Percentiles rank a stretch among this genome's conserved stretches.
Evolutionary conservation across 2,797 vertebrate genomes (phyloP).

Genomic region (Sebastes kiyomatsui): DNA sequence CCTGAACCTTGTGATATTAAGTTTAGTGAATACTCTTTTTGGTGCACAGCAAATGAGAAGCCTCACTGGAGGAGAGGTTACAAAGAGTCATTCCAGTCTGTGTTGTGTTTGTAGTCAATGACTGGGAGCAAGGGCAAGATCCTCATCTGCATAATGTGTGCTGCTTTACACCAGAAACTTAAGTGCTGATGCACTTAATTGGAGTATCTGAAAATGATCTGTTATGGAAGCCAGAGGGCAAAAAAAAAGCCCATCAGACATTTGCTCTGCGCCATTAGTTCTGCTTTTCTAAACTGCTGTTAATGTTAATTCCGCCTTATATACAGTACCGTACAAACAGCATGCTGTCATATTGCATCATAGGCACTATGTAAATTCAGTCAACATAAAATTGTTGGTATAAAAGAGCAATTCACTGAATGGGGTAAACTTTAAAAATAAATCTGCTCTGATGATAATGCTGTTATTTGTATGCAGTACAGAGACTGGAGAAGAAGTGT

Average conservation of each 20-base stretch:
- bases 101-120: slow-evolving; percentile 15
- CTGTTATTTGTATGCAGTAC: neutral
- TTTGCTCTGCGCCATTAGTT: slow-evolving; percentile 34
- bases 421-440: neutral
- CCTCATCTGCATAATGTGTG: slow-evolving; percentile 13
- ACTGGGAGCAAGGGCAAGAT: slow-evolving; percentile 2
- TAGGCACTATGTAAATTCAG: neutral
- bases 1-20: slow-evolving; percentile 2
- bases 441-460: neutral
- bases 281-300: slow-evolving; percentile 12
- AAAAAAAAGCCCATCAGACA: slow-evolving; percentile 20
- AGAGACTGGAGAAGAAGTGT: neutral
- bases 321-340: neutral
- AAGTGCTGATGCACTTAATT: slow-evolving; percentile 25
- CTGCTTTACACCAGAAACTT: slow-evolving; percentile 7
- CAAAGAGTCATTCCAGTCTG: neutral
- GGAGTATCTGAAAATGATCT: slow-evolving; percentile 28
- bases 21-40: slow-evolving; percentile 8
- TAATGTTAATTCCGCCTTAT: slow-evolving; percentile 24
- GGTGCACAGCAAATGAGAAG: slow-evolving; percentile 5
- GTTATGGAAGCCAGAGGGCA: slow-evolving; percentile 24
- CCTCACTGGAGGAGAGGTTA: slow-evolving; percentile 13
- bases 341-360: neutral
- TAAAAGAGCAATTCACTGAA: neutral
- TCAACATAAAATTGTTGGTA: neutral